Evolutionary conservation across 2,888 invertebrate species (phyloP).

Genomic region (Ophonus ardosiacus): DNA sequence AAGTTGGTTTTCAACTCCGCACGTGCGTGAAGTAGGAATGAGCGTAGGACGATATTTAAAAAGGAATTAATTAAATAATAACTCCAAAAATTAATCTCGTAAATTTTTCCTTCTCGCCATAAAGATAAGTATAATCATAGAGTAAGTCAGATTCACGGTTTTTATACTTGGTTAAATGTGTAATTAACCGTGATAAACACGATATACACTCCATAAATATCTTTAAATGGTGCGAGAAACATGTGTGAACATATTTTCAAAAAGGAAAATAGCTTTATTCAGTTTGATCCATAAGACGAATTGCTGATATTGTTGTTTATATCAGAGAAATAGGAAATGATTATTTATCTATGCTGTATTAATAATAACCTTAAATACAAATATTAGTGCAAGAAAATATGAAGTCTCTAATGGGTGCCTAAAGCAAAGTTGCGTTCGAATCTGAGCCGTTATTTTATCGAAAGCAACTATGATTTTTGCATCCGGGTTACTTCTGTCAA

Average conservation of each 20-base stretch:
- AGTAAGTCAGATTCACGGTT: slow-evolving; percentile 43
- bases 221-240: slow-evolving; percentile 12
- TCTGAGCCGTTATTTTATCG: no score
- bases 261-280: background rate
- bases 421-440: no score
- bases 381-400: no score
- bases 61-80: slow-evolving; percentile 50
- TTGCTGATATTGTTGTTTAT: no score
- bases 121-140: slow-evolving; percentile 38
- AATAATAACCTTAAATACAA: no score
- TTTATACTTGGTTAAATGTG: slow-evolving; percentile 40
- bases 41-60: slow-evolving; percentile 53
- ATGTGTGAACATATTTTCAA: background rate
- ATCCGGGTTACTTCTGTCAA: background rate
- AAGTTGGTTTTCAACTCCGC: background rate
- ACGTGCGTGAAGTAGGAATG: slow-evolving; percentile 28
- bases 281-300: no score
- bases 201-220: slow-evolving; percentile 16
- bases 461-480: no score
- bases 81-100: slow-evolving; percentile 23
- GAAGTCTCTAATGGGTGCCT: no score
- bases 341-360: no score
- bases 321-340: no score
- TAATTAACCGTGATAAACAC: slow-evolving; percentile 29
- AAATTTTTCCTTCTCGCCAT: slow-evolving; percentile 23